Base-by-base conservation (phyloP, 92 coral and sea anemone species). In the Zoanthus solanderi region DNA sequence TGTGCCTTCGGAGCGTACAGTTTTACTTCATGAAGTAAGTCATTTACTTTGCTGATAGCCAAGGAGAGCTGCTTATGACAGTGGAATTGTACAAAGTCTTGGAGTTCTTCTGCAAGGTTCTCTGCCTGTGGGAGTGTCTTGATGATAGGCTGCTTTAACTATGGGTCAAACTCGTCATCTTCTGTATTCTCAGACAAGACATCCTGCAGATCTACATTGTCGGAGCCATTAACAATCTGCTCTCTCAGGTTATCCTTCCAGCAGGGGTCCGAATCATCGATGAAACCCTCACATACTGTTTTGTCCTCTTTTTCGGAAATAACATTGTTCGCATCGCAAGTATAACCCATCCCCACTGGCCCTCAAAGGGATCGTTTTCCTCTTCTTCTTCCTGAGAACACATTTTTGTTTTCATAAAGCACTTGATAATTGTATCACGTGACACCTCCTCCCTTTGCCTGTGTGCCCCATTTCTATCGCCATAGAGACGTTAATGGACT, bases 291-390 rank as follows among this genome's bases (percentile, higher is more conserved):
- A 74, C 94, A 88, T 78, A 88, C 92, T 57, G 83, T 85, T 81
- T 89, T 89, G 78, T 76, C 45, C 57, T 92, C 94, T 67, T 89
- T 92, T 72, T 79, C 88, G 48, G 67, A 78, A 71, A 85, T 89
- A 78, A 84, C 82, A 30, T 73, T 71, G 18, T 84, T 83, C 45
- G 95, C 89, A 65, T 90, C 93, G 85, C 89, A 76, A 84, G 87
- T 45, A 32, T 74, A 78, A 68, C 95, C 95, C 48, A 92, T 84
- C 93, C 90, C 46, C 88, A 92, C 71, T 92, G 89, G 73, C 89
- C 95, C 76, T 90, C 93, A 72, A 90, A 87, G 52, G 89, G 93
- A 78, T 92, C 85, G 77, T 92, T 89, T 69, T 87, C 91, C 84
- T 90, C 91, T 60, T 83, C 89, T 77, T 48, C 88, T 72, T 90